These are phyloP conservation scores for Himantopus leucocephalus DNA, from an alignment of 2,113 vertebrate species.

Conservation along the genomic window DNA sequence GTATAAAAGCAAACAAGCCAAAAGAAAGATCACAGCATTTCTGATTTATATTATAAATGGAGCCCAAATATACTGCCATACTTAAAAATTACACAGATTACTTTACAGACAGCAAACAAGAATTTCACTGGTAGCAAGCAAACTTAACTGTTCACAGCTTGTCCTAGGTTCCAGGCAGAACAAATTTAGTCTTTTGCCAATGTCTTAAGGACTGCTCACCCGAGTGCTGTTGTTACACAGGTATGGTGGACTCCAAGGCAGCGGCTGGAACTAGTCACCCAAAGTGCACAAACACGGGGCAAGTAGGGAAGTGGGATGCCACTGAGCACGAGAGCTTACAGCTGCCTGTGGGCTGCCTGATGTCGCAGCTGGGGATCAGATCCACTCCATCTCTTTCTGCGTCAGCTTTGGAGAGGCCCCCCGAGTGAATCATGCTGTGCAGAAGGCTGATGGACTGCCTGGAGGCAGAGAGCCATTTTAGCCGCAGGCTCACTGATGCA, in stretches of 20 bases:
- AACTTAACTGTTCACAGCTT: not conserved
- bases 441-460: not conserved
- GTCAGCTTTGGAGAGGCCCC: not conserved
- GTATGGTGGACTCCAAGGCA: not conserved
- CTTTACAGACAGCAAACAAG: not conserved
- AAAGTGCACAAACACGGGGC: not conserved
- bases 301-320: not conserved
- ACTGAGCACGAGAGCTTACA: rapidly evolving
- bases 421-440: rapidly evolving
- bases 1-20: not conserved
- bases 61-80: not conserved
- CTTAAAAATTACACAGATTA: not conserved
- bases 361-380: not conserved
- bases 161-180: not conserved
- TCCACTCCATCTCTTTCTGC: not conserved
- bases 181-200: not conserved
- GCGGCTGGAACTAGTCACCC: not conserved
- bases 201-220: not conserved
- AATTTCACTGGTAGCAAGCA: not conserved
- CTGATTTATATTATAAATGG: not conserved
- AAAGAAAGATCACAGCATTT: not conserved
- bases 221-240: rapidly evolving
- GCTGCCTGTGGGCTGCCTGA: not conserved
- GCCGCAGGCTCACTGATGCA: rapidly evolving
- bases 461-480: not conserved